These are phyloP conservation scores for Gadopsis marmoratus DNA, from an alignment of 2,797 vertebrate genomes.

Conservation along the genomic window DNA sequence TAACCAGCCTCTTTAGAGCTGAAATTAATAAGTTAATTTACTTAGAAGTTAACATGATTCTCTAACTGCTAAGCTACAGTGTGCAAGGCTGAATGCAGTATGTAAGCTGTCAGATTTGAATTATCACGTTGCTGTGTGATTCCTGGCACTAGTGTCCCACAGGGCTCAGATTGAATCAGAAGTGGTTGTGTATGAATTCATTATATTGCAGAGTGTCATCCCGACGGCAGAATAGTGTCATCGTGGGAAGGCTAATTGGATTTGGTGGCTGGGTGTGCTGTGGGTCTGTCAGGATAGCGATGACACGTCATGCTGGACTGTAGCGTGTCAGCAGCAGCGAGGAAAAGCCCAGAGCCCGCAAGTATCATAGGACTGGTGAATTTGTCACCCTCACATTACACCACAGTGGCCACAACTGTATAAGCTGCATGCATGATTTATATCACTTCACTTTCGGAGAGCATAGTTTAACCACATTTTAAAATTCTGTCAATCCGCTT, in stretches of 20 bases:
- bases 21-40: background rate
- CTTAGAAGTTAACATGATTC: background rate
- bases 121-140: slow-evolving; percentile 66
- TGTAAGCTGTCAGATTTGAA: slow-evolving; percentile 60
- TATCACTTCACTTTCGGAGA: slow-evolving; percentile 28
- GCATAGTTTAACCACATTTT: slow-evolving; percentile 34
- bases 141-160: slow-evolving; percentile 61
- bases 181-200: slow-evolving; percentile 74
- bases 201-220: slow-evolving; percentile 74
- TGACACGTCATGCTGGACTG: slow-evolving; percentile 63
- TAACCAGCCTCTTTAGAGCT: no score
- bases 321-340: slow-evolving; percentile 64
- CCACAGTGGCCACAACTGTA: slow-evolving; percentile 70
- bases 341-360: slow-evolving; percentile 56
- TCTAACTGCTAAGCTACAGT: background rate
- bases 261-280: slow-evolving; percentile 68
- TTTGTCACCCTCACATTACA: slow-evolving; percentile 79
- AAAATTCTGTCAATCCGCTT: slow-evolving; percentile 44
- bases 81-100: slow-evolving; percentile 4
- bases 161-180: slow-evolving; percentile 68
- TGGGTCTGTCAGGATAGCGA: slow-evolving; percentile 69
- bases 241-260: slow-evolving; percentile 80
- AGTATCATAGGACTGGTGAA: slow-evolving; percentile 77
- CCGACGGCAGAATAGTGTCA: slow-evolving; percentile 63
- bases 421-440: slow-evolving; percentile 63